These are phyloP conservation scores for Terrapene triunguis DNA, from an alignment of 2,113 vertebrate genomes.

Conservation along the genomic window DNA sequence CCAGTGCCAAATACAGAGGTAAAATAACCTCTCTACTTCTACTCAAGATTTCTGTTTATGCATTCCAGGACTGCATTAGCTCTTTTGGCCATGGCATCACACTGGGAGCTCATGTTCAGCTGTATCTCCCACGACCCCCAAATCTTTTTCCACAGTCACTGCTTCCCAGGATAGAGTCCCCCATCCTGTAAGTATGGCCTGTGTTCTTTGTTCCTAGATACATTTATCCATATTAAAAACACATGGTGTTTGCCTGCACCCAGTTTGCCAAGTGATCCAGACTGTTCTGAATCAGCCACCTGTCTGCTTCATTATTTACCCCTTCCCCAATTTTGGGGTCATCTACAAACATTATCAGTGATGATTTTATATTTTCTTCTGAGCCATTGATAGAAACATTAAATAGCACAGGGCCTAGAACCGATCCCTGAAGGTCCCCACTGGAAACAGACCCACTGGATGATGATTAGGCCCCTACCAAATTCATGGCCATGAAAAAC, in stretches of 20 bases:
- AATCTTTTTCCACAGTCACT: not conserved
- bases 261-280: not conserved
- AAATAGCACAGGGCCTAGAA: not conserved
- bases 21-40: not conserved
- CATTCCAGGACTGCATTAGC: not conserved
- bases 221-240: not conserved
- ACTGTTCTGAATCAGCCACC: not conserved
- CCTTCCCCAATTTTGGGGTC: not conserved
- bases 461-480: not conserved
- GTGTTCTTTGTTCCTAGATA: not conserved
- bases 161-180: not conserved
- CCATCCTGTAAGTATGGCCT: not conserved
- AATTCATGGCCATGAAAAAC: too few relatives aligned
- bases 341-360: not conserved
- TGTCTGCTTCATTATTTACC: not conserved
- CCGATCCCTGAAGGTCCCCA: not conserved
- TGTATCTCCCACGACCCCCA: not conserved
- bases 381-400: not conserved
- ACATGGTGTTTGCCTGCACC: not conserved
- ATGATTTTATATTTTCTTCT: not conserved
- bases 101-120: not conserved
- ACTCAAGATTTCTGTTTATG: not conserved
- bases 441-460: not conserved
- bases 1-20: not conserved
- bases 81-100: not conserved